These are phyloP conservation scores for Chondrilla cf. caribensis DNA, from an alignment of 37 sponge, comb jelly and placozoan species.

Conservation along the genomic window DNA sequence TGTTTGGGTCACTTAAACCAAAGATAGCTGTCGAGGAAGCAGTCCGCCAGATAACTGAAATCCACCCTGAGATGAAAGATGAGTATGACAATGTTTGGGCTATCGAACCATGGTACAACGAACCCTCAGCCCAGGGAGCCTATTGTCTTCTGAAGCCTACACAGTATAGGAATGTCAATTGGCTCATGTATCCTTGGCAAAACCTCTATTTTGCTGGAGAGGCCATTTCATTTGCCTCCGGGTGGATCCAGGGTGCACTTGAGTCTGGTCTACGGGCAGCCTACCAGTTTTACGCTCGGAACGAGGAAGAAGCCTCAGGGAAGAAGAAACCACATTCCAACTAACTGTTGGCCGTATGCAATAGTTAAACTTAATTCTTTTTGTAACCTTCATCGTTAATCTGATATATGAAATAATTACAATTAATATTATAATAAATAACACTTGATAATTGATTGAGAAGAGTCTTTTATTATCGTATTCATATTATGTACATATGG, in stretches of 20 bases:
- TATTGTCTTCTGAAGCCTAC: conserved; percentile 36
- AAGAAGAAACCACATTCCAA: too few relatives aligned
- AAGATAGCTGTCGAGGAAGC: conserved; percentile 39
- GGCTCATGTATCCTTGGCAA: conserved; percentile 23
- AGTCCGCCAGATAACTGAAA: conserved; percentile 31
- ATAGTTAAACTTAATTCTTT: too few relatives aligned
- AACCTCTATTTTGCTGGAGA: conserved; percentile 71
- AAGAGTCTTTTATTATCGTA: too few relatives aligned
- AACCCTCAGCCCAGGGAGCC: conserved; percentile 42
- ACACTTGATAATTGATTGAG: too few relatives aligned
- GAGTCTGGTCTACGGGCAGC: conserved; percentile 62
- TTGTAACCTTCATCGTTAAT: too few relatives aligned
- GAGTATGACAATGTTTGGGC: conserved; percentile 33
- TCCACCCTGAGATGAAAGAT: conserved; percentile 50
- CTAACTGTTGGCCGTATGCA: too few relatives aligned
- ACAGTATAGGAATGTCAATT: not conserved
- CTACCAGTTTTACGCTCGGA: conserved; percentile 55
- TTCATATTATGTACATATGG: too few relatives aligned
- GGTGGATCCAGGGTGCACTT: conserved; percentile 78
- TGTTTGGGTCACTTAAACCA: conserved; percentile 34
- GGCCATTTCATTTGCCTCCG: conserved; percentile 47
- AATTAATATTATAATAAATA: too few relatives aligned
- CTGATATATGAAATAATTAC: too few relatives aligned
- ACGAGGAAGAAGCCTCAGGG: conserved; percentile 37
- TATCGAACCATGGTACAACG: conserved; percentile 49